Percentiles rank a stretch among this genome's conserved stretches.
Evolutionary conservation across 1,140 invertebrate genomes (phyloP).

Genomic region (Mizuhopecten yessoensis): DNA sequence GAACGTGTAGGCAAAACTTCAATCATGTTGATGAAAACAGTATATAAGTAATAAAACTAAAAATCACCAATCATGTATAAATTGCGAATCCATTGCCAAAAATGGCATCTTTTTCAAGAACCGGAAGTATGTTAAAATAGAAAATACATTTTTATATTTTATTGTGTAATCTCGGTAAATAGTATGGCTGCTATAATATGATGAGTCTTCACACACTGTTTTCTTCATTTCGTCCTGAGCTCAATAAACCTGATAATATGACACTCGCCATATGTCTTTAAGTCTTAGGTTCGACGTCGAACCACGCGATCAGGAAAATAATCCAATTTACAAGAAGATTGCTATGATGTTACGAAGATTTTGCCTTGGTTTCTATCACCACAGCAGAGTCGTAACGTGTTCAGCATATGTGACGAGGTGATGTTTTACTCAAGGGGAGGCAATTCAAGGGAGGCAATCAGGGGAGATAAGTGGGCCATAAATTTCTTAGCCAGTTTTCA

Average conservation of each 20-base stretch:
- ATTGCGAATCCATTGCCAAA: too few species aligned
- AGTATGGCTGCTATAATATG: too few species aligned
- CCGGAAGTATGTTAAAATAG: too few species aligned
- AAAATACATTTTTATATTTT: too few species aligned
- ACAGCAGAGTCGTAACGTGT: background rate
- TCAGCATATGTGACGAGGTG: background rate
- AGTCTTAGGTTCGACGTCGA: background rate
- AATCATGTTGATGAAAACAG: too few species aligned
- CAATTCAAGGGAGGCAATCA: background rate
- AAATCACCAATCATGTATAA: too few species aligned
- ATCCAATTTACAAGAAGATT: background rate
- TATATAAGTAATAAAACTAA: too few species aligned
- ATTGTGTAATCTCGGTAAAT: too few species aligned
- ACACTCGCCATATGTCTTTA: background rate
- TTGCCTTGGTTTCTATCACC: background rate
- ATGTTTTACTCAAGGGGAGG: background rate
- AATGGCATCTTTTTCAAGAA: too few species aligned
- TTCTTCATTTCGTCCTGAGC: background rate
- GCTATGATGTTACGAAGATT: background rate
- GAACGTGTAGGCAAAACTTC: too few species aligned
- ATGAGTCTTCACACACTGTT: too few species aligned
- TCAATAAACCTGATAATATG: background rate
- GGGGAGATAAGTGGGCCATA: conserved; percentile 10
- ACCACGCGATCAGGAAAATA: background rate
- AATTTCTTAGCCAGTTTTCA: background rate